Percentiles rank a stretch among this genome's conserved stretches.
These are phyloP conservation scores for Noctua comes DNA, from an alignment of 2,888 invertebrate species.

Conservation along the genomic window DNA sequence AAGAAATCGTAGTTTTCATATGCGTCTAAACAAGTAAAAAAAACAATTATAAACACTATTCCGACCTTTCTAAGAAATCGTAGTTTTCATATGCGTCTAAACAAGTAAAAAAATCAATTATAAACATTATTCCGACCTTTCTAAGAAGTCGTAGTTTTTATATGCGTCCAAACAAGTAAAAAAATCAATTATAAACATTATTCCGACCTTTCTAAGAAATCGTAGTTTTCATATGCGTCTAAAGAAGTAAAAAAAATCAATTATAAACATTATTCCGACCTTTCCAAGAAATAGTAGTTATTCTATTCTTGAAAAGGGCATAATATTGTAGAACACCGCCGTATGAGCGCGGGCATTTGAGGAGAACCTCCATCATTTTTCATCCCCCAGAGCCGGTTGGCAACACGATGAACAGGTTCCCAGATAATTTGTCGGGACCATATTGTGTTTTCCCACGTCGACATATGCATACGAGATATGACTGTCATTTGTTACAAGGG, in stretches of 20 bases:
- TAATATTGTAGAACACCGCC: not conserved
- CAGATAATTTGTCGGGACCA: slow-evolving; percentile 69
- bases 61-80: too few relatives aligned
- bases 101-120: too few relatives aligned
- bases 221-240: too few relatives aligned
- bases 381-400: slow-evolving; percentile 45
- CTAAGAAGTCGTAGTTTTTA: too few relatives aligned
- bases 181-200: too few relatives aligned
- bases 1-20: too few relatives aligned
- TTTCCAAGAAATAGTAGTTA: not conserved
- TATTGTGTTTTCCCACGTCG: slow-evolving; percentile 66
- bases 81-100: too few relatives aligned
- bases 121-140: too few relatives aligned
- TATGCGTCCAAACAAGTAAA: too few relatives aligned
- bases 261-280: not conserved
- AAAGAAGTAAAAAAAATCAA: not conserved
- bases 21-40: too few relatives aligned
- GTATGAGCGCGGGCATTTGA: slow-evolving; percentile 5
- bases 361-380: slow-evolving; percentile 53
- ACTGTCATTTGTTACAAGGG: slow-evolving; percentile 57
- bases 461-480: slow-evolving; percentile 64
- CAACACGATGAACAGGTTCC: slow-evolving; percentile 64
- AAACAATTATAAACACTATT: too few relatives aligned
- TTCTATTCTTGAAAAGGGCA: not conserved
- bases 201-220: too few relatives aligned